Conservation (phyloP, 2,113 vertebrate genomes). For the Pomatostomus ruficeps region DNA sequence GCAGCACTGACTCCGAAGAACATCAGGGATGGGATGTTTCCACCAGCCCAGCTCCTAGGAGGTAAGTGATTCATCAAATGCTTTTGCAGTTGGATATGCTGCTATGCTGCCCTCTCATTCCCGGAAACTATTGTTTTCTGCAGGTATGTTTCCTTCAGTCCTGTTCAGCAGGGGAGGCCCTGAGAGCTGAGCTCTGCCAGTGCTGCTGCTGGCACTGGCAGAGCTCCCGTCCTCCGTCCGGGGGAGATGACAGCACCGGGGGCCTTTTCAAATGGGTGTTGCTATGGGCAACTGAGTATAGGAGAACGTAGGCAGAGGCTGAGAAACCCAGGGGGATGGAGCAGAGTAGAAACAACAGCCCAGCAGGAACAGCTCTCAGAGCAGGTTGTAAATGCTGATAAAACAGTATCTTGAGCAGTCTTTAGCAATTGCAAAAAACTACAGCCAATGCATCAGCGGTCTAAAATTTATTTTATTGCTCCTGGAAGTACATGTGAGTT, state of each 20-base stretch:
- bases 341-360: not conserved
- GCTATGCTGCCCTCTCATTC: not conserved
- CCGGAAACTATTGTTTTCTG: not conserved
- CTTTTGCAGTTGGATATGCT: not conserved
- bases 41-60: not conserved
- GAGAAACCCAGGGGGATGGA: not conserved
- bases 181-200: not conserved
- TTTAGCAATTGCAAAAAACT: not conserved
- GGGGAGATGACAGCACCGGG: not conserved
- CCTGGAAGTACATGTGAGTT: not conserved
- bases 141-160: not conserved
- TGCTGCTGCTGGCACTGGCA: not conserved
- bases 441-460: not conserved
- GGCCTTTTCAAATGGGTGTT: not conserved
- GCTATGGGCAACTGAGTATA: not conserved
- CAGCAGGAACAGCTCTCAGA: not conserved
- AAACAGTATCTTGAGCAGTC: not conserved
- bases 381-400: not conserved
- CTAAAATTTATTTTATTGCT: not conserved
- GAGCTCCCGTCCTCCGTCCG: accelerated
- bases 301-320: not conserved
- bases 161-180: not conserved
- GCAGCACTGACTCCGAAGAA: not conserved
- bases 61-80: not conserved
- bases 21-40: not conserved